phyloP scores from a whole-genome alignment of 2,797 vertebrate genomes.

The Myoxocephalus aenaeus region DNA sequence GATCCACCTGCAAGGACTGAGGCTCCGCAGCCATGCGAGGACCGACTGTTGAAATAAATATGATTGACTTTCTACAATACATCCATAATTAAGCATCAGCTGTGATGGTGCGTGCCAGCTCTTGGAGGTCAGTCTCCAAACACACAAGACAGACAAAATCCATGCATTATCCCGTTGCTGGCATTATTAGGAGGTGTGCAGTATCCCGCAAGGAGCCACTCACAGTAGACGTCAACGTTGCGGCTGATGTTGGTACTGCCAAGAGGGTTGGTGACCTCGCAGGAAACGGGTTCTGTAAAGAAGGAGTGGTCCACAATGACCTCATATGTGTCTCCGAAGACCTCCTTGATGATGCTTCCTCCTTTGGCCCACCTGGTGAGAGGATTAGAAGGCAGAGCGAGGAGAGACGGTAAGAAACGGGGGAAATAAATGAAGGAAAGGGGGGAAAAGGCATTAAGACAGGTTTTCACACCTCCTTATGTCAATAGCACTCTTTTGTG shows the following conservation, averaged over 20 bases:
- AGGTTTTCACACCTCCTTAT: conserved; percentile 56
- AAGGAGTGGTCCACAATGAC: conserved; percentile 96
- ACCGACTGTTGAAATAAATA: conserved; percentile 86
- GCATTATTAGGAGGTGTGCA: conserved; percentile 4
- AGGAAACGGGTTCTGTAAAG: conserved; percentile 96
- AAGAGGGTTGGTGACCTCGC: conserved; percentile 95
- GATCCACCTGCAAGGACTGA: conserved; percentile 95
- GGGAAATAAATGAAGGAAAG: conserved; percentile 25
- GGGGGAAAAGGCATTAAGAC: conserved; percentile 55
- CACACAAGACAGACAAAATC: conserved; percentile 13
- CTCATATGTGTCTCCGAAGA: conserved; percentile 92
- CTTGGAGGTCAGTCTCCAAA: conserved; percentile 21
- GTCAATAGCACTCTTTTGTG: conserved; percentile 70
- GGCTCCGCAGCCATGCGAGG: conserved; percentile 96
- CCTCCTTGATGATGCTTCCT: conserved; percentile 93
- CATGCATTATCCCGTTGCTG: conserved; percentile 12
- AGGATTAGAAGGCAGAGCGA: conserved; percentile 29
- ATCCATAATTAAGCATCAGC: conserved; percentile 24
- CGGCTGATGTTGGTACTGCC: conserved; percentile 98
- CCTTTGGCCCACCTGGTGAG: conserved; percentile 95
- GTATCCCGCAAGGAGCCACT: conserved; percentile 73
- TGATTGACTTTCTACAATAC: conserved; percentile 1
- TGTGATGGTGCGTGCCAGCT: not conserved
- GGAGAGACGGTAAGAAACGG: conserved; percentile 14
- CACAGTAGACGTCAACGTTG: conserved; percentile 97